Conservation (phyloP, 2,888 invertebrate genomes). For the Elegia similella region DNA sequence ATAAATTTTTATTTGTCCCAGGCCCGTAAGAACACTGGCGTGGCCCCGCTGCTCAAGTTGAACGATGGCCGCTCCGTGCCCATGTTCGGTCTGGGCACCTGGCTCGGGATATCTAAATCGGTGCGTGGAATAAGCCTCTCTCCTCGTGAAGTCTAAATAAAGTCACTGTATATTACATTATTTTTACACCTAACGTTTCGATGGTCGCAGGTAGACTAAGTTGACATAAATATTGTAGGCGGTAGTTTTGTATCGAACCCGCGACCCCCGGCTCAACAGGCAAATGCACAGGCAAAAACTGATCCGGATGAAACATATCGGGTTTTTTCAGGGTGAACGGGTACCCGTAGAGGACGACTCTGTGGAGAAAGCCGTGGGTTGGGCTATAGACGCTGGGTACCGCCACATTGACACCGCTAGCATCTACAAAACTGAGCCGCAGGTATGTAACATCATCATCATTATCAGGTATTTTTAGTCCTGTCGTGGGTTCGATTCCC, state of each 20-base stretch:
- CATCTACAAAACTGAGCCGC: conserved; percentile 78
- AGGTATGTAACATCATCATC: conserved; percentile 45
- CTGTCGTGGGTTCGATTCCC: too few relatives aligned
- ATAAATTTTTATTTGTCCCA: conserved; percentile 5
- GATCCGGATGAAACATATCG: too few relatives aligned
- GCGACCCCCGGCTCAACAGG: too few relatives aligned
- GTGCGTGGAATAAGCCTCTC: conserved; percentile 49
- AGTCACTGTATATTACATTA: too few relatives aligned
- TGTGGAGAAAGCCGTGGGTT: conserved; percentile 71
- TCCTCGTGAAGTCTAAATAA: too few relatives aligned
- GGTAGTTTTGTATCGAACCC: too few relatives aligned
- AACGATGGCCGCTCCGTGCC: conserved; percentile 72
- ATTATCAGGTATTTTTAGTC: too few relatives aligned
- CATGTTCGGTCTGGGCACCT: conserved; percentile 83
- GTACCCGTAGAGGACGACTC: conserved; percentile 33
- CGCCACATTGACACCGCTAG: conserved; percentile 84
- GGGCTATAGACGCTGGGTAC: conserved; percentile 84
- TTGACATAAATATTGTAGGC: too few relatives aligned
- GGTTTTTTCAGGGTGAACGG: conserved; percentile 29
- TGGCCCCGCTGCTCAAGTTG: conserved; percentile 66
- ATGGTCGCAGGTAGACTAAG: too few relatives aligned
- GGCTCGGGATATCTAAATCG: conserved; percentile 54
- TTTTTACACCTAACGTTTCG: too few relatives aligned
- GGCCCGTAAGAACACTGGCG: conserved; percentile 27
- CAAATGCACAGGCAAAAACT: too few relatives aligned